Percentiles rank a stretch among this genome's conserved stretches.
Conservation (phyloP, 2,888 invertebrate species). For the Drosophila aldrichi region DNA sequence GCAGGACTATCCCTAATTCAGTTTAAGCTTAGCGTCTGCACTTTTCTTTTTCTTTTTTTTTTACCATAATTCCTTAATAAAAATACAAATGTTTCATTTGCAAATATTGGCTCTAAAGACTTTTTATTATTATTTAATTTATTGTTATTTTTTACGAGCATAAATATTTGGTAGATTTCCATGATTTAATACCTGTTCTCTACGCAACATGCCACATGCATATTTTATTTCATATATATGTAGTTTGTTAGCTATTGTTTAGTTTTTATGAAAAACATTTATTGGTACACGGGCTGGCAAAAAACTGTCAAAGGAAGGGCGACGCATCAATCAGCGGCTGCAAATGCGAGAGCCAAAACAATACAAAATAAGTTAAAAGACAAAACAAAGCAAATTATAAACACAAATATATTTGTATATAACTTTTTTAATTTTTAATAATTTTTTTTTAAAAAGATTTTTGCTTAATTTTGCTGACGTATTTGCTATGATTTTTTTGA, state of each 20-base stretch:
- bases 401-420: constrained; percentile 14
- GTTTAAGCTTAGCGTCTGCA: neutral
- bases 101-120: constrained; percentile 6
- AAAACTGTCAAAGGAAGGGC: constrained; percentile 73
- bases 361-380: neutral
- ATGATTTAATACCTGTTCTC: constrained; percentile 50
- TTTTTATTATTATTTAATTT: constrained; percentile 33
- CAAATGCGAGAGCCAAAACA: constrained; percentile 25
- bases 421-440: neutral
- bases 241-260: constrained; percentile 44
- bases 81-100: constrained; percentile 27
- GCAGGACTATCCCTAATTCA: neutral
- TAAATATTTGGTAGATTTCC: constrained; percentile 39
- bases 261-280: constrained; percentile 64
- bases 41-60: neutral
- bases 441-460: constrained; percentile 56
- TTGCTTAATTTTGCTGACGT: constrained; percentile 50
- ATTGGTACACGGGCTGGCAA: constrained; percentile 44
- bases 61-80: constrained; percentile 4
- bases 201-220: constrained; percentile 16
- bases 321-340: constrained; percentile 67
- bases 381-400: constrained; percentile 23
- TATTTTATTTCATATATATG: constrained; percentile 12
- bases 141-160: constrained; percentile 4
- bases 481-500: constrained; percentile 43